These are phyloP conservation scores for Cacatua alba DNA, from an alignment of 2,113 vertebrate genomes.

Conservation along the genomic window DNA sequence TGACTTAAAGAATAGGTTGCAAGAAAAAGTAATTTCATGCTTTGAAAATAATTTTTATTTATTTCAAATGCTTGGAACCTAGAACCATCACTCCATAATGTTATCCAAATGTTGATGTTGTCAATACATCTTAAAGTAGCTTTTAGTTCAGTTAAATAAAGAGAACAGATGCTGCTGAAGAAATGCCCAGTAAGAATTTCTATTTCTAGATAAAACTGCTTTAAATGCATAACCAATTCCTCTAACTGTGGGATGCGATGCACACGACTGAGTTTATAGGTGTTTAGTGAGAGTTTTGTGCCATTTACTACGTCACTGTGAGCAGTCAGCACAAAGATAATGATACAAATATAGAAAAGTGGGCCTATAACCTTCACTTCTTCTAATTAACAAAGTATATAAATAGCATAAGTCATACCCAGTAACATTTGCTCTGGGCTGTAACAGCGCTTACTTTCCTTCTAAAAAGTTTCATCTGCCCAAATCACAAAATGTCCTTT, in stretches of 20 bases:
- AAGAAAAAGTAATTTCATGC: not conserved
- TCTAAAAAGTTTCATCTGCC: not conserved
- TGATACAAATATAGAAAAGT: not conserved
- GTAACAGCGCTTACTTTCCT: not conserved
- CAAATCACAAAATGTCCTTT: not conserved
- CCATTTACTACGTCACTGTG: not conserved
- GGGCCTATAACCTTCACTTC: not conserved
- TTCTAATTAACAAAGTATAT: not conserved
- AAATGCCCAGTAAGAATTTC: not conserved
- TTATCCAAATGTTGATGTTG: not conserved
- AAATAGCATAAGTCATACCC: not conserved
- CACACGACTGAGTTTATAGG: not conserved
- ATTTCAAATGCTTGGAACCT: constrained; percentile 3
- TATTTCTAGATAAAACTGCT: constrained; percentile 15
- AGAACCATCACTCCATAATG: constrained; percentile 4
- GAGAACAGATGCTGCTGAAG: constrained; percentile 16
- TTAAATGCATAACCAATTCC: not conserved
- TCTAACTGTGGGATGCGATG: not conserved
- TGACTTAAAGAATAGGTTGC: not conserved
- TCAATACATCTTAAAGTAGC: constrained; percentile 22
- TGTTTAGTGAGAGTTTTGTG: not conserved
- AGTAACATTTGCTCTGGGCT: not conserved
- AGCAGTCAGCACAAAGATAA: constrained; percentile 15
- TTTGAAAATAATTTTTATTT: not conserved
- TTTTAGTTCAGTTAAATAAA: constrained; percentile 43